Percentiles rank a stretch among this genome's conserved stretches.
Evolutionary conservation across 2,888 invertebrate genomes (phyloP).

Genomic region (Caenorhabditis auriculariae): DNA sequence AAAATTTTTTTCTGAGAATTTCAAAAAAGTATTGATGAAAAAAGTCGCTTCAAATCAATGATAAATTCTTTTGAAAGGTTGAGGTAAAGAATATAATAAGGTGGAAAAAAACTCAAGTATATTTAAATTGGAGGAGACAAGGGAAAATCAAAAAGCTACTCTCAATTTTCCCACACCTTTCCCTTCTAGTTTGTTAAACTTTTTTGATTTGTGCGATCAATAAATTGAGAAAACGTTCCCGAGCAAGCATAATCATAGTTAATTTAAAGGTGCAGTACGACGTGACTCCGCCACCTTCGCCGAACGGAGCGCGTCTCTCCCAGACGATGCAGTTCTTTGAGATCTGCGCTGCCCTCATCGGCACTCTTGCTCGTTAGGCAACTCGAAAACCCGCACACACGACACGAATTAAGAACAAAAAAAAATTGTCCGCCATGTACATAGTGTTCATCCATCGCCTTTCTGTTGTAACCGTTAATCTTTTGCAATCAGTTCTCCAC

Average conservation of each 20-base stretch:
- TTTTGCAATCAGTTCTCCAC: too few species aligned
- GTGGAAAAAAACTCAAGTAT: too few species aligned
- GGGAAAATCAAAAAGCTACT: too few species aligned
- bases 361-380: slow-evolving; percentile 84
- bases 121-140: too few species aligned
- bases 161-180: too few species aligned
- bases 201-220: neutral
- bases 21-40: slow-evolving; percentile 21
- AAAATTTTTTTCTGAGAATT: slow-evolving; percentile 15
- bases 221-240: neutral
- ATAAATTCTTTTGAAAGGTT: neutral
- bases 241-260: neutral
- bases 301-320: slow-evolving; percentile 69
- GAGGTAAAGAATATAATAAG: neutral
- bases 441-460: too few species aligned
- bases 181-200: too few species aligned
- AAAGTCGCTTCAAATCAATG: slow-evolving; percentile 8
- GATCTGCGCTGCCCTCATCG: slow-evolving; percentile 98
- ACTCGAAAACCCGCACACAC: too few species aligned
- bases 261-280: slow-evolving; percentile 40
- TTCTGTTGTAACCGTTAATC: too few species aligned
- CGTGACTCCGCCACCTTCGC: slow-evolving; percentile 50
- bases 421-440: too few species aligned
- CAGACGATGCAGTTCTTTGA: slow-evolving; percentile 99
- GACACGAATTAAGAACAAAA: too few species aligned